Evolutionary conservation across 2,888 invertebrate species (phyloP), one percentile per base, ranked within the genome.

Genomic region (Lasioglossum morio): DNA sequence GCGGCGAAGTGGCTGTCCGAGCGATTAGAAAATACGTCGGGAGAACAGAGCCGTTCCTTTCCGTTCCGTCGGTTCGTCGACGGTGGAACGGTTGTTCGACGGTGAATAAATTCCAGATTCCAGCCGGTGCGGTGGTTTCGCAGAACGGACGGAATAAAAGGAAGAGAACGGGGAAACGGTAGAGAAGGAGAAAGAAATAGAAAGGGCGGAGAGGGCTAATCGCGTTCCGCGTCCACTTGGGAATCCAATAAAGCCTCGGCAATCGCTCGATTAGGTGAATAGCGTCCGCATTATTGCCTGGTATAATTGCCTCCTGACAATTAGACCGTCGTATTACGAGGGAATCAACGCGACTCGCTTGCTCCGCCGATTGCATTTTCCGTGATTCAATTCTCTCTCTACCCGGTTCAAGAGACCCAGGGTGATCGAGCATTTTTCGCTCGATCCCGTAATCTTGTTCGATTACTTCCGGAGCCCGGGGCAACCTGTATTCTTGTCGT

Each of bases 261-360:
- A 76, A 82, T 80, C 74, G 80, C 12, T 77, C 82, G 81, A 84
- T 89, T 81, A 88, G 57, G 57, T 60, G 80, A 63, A 72, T 80
- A 76, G 75, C n/a, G 85, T 69, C 76, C 73, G 85, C 85, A 72
- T 87, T 88, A 88, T 88, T 88, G 85, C 60, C 66, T 69, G 72
- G 27, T 74, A 85, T 81, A 87, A 88, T 87, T 87, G 87, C 85
- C 85, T n/a, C 73, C 82, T 77, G 76, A 79, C 84, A 79, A 87
- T 87, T 87, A 87, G 70, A 74, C 72, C 77, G 63, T 60, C 66
- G 75, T 77, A 72, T 76, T 70, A 87, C 77, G 57, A 72, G 79
- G 76, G 77, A 82, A 87, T 82, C 77, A 81, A 83, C 77, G 84
- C 77, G 86, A 86, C 81, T 82, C 76, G 74, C 23, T 23, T 10